A percentile compares a stretch with the other conserved stretches of the same genome.
Evolutionary conservation across 2,888 invertebrate species (phyloP).

Genomic region (Lathronympha strigana): DNA sequence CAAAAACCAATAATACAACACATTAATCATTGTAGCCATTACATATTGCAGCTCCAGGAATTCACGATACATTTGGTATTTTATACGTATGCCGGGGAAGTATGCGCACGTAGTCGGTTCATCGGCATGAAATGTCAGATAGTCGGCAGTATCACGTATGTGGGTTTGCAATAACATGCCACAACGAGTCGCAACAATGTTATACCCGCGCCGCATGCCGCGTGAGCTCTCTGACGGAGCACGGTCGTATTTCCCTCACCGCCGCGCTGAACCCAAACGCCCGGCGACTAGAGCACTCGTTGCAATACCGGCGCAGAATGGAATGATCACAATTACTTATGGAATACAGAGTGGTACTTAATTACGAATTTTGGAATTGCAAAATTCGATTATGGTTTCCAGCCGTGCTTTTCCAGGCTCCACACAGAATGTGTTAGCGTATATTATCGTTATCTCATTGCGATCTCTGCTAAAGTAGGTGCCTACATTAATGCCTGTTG

Average conservation of each 20-base stretch:
- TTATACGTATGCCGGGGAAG: conserved; percentile 65
- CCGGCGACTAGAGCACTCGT: conserved; percentile 55
- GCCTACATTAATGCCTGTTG: conserved; percentile 38
- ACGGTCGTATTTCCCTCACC: conserved; percentile 64
- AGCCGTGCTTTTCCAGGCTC: neutral
- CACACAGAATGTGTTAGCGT: neutral
- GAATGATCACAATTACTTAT: conserved; percentile 60
- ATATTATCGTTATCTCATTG: conserved; percentile 1
- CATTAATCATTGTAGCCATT: conserved; percentile 15
- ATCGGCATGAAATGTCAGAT: conserved; percentile 82
- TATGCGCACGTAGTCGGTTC: conserved; percentile 74
- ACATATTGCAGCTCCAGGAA: conserved; percentile 6
- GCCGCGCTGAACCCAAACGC: conserved; percentile 19
- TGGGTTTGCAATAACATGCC: conserved; percentile 84
- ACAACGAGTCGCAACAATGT: conserved; percentile 80
- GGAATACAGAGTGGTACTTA: conserved; percentile 31
- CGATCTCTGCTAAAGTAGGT: conserved; percentile 10
- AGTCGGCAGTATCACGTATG: conserved; percentile 77
- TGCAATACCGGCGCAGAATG: conserved; percentile 51
- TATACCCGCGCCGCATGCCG: conserved; percentile 73
- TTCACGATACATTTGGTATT: conserved; percentile 56
- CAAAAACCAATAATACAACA: neutral
- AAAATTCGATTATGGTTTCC: conserved; percentile 15
- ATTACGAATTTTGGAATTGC: conserved; percentile 32
- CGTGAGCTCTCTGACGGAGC: conserved; percentile 73